phyloP scores from a whole-genome alignment of 2,797 vertebrate genomes.

The Chiroxiphia lanceolata region DNA sequence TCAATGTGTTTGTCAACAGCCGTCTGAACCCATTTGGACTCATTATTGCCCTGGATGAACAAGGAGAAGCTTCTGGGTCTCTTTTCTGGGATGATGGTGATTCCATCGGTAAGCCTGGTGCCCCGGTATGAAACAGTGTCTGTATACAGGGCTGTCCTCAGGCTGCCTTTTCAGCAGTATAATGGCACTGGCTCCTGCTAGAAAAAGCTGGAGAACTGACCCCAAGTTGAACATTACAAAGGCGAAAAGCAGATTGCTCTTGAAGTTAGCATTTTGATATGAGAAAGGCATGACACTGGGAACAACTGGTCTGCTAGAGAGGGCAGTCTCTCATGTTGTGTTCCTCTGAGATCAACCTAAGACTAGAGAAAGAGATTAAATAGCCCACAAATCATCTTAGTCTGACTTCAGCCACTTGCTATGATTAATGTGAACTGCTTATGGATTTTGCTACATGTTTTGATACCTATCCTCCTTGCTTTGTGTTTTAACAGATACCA shows the following conservation, averaged over 20 bases:
- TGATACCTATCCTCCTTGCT: background rate
- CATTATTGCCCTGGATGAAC: slow-evolving; percentile 44
- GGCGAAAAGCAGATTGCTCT: background rate
- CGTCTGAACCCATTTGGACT: slow-evolving; percentile 57
- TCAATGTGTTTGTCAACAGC: background rate
- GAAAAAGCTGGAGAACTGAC: background rate
- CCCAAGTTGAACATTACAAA: background rate
- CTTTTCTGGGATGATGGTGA: slow-evolving; percentile 70
- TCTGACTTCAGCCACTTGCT: background rate
- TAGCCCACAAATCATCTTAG: background rate
- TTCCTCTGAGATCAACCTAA: background rate
- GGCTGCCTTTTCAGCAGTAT: background rate
- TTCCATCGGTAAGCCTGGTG: slow-evolving; percentile 42
- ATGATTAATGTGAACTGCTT: background rate
- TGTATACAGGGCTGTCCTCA: background rate
- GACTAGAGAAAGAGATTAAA: background rate
- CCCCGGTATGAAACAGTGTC: background rate
- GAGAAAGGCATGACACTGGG: background rate
- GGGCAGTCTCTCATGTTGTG: background rate
- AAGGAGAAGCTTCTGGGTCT: slow-evolving; percentile 43
- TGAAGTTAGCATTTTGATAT: background rate
- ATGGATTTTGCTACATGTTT: background rate
- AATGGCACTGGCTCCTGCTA: background rate
- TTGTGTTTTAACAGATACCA: slow-evolving; percentile 58
- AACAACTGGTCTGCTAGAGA: background rate